A percentile compares a stretch with the other conserved stretches of the same genome.
Conservation (phyloP, 2,113 vertebrate species). For the Poicephalus gulielmi region DNA sequence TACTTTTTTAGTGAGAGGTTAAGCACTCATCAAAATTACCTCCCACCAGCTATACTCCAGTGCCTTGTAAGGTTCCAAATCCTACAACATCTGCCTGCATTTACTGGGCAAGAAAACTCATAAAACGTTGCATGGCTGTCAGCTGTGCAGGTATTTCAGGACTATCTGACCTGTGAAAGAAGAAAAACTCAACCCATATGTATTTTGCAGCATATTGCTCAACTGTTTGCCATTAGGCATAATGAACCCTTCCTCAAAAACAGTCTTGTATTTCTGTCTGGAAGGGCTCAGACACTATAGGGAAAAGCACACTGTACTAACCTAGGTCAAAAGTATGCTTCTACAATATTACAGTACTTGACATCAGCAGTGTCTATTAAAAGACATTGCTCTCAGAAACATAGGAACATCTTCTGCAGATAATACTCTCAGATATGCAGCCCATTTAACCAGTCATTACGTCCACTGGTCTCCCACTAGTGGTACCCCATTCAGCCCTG, state of each 20-base stretch:
- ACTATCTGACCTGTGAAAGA: slow-evolving; percentile 7
- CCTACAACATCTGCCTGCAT: slow-evolving; percentile 58
- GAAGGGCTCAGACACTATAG: not conserved
- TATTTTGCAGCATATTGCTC: not conserved
- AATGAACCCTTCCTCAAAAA: slow-evolving; percentile 34
- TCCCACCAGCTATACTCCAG: slow-evolving; percentile 55
- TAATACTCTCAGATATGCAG: not conserved
- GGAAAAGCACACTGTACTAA: not conserved
- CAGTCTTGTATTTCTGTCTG: slow-evolving; percentile 36
- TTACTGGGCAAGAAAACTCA: slow-evolving; percentile 45
- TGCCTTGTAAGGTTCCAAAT: slow-evolving; percentile 62
- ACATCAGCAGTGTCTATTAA: not conserved
- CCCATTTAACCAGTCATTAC: not conserved
- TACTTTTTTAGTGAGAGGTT: slow-evolving; percentile 72
- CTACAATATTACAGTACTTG: not conserved
- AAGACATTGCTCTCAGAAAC: slow-evolving; percentile 15
- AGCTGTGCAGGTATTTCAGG: slow-evolving; percentile 43
- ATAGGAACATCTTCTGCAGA: not conserved
- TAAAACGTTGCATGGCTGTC: slow-evolving; percentile 57
- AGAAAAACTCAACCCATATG: slow-evolving; percentile 37
- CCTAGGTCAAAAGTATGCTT: not conserved
- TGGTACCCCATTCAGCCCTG: not conserved
- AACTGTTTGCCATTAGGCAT: slow-evolving; percentile 56
- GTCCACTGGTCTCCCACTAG: not conserved
- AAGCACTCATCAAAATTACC: slow-evolving; percentile 65